Evolutionary conservation across 2,113 vertebrate species (phyloP), one percentile per base, ranked within the genome.

Genomic region (Cephalophus harveyi): DNA sequence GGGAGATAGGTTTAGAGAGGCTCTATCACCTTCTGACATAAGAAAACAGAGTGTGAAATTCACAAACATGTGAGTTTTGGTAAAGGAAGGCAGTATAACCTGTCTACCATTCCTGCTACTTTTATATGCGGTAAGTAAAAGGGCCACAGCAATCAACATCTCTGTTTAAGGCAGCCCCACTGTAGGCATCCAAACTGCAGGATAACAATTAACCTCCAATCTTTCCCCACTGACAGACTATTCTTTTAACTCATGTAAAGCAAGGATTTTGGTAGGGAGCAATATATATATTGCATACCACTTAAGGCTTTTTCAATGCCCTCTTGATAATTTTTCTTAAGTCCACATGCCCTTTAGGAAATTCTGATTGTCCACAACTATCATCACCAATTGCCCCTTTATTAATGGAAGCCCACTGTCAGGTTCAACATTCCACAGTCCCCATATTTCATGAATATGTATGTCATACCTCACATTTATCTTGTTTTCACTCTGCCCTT

Each of bases 321-420:
- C 36, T 95, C 95, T 85, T 96, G 83, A 74, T 97, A 95, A 64
- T 98, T 93, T 71, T 93, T 28, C 52, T 81, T 97, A 97, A 98
- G 95, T 96, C 91, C 67, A 91, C 85, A 48, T 98, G 94, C 94
- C 95, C 74, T 91, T 93, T 83, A 97, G 92, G 95, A 96, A 97
- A 94, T 95, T 97, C 92, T 94, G 88, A 98, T 98, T 97, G 97
- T 96, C 96, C 93, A 93, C 96, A 98, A 94, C 94, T 96, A 97
- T 98, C 98, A 98, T 60, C 97, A 98, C 89, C 97, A 97, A 98
- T 98, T 98, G 98, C 36, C 60, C 52, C 87, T 93, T 98, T 98
- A 98, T 98, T 98, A 98, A 98, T 96, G 87, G 98, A 97, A 97
- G 84, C 50, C 97, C 84, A 94, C 60, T 97, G 97, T 98, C 98